Evolutionary conservation across 2,797 vertebrate species (phyloP).

Genomic region (Poliocrania exsul): DNA sequence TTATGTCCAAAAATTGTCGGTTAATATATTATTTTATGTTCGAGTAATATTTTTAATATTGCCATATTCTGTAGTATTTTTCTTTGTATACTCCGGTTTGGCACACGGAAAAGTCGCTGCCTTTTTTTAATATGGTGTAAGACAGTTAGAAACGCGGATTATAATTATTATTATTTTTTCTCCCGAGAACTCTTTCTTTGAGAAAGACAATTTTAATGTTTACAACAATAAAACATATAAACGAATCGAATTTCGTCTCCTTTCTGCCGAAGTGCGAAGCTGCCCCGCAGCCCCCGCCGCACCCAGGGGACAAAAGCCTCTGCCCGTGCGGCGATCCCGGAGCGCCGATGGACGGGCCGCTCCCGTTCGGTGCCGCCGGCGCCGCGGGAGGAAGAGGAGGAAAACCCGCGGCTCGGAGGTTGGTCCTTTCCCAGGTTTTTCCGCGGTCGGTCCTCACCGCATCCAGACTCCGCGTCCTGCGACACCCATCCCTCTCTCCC

Average conservation of each 20-base stretch:
- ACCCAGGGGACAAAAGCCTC: constrained; percentile 9
- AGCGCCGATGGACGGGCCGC: neutral
- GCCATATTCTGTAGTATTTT: constrained; percentile 83
- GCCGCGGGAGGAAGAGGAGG: constrained; percentile 19
- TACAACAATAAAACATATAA: constrained; percentile 93
- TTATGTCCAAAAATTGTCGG: constrained; percentile 86
- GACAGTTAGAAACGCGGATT: constrained; percentile 78
- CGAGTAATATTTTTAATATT: constrained; percentile 84
- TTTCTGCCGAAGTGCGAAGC: constrained; percentile 57
- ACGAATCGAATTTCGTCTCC: constrained; percentile 76
- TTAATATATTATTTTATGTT: constrained; percentile 87
- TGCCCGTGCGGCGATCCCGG: neutral
- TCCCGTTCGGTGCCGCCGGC: neutral
- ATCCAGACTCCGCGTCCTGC: neutral
- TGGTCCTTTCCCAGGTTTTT: neutral
- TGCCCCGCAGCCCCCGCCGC: neutral
- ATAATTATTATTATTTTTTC: constrained; percentile 43
- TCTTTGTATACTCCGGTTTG: constrained; percentile 82
- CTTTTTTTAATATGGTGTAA: constrained; percentile 68
- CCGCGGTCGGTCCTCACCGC: neutral
- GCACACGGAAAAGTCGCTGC: constrained; percentile 81
- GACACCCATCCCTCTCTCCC: neutral
- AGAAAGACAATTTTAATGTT: constrained; percentile 98
- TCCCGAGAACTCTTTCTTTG: constrained; percentile 87
- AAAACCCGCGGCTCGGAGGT: neutral